phyloP scores from a whole-genome alignment of 2,113 vertebrate genomes.

The Poeciliopsis occidentalis region DNA sequence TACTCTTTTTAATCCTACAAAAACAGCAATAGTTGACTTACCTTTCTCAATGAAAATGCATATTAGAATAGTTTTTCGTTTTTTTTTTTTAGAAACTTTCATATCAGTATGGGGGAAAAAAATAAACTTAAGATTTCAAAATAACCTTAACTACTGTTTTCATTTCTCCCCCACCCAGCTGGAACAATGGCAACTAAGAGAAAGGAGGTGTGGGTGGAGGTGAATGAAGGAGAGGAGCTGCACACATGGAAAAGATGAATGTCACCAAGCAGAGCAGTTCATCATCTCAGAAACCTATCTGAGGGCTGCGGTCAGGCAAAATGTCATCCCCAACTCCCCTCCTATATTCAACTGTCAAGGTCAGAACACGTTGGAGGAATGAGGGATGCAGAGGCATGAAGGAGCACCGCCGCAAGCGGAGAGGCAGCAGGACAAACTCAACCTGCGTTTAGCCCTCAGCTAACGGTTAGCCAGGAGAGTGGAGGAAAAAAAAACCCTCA shows the following conservation, averaged over 20 bases:
- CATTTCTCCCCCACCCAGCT: slow-evolving; percentile 11
- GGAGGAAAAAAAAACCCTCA: neutral
- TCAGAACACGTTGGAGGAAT: slow-evolving; percentile 62
- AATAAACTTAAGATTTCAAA: neutral
- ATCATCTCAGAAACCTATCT: slow-evolving; percentile 74
- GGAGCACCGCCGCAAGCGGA: slow-evolving; percentile 28
- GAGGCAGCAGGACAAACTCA: slow-evolving; percentile 42
- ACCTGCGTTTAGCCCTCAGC: slow-evolving; percentile 39
- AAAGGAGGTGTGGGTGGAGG: slow-evolving; percentile 13
- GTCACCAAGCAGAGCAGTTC: slow-evolving; percentile 63
- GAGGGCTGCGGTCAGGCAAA: slow-evolving; percentile 65
- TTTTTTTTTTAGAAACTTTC: neutral
- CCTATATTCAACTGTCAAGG: slow-evolving; percentile 67
- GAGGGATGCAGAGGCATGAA: slow-evolving; percentile 41
- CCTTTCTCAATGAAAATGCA: neutral
- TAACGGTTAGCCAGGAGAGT: slow-evolving; percentile 20
- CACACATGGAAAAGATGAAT: slow-evolving; percentile 72
- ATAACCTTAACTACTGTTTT: neutral
- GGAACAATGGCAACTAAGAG: slow-evolving; percentile 12
- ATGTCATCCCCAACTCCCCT: slow-evolving; percentile 49
- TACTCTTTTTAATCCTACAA: neutral
- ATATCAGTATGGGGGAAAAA: neutral
- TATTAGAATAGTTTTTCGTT: neutral
- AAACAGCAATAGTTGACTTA: neutral
- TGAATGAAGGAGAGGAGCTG: slow-evolving; percentile 39